Evolutionary conservation across 2,888 invertebrate genomes (phyloP).

Genomic region (Anorthoa munda): DNA sequence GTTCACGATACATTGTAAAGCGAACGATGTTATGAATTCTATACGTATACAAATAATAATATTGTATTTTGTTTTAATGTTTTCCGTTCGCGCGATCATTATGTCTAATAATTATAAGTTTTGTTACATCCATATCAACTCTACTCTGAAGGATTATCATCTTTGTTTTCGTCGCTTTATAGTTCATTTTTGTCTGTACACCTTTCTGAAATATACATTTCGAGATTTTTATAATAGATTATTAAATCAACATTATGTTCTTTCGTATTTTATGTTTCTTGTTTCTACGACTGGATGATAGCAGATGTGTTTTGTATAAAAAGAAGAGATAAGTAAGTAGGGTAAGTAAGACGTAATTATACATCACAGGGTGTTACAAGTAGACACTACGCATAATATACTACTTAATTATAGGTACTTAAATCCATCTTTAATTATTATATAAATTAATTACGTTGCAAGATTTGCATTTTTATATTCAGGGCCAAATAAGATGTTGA

Average conservation of each 20-base stretch:
- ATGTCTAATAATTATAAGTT: slow-evolving; percentile 69
- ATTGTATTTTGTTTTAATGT: slow-evolving; percentile 68
- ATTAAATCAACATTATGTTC: slow-evolving; percentile 65
- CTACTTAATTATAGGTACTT: slow-evolving; percentile 16
- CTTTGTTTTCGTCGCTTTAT: slow-evolving; percentile 18
- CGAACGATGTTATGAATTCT: slow-evolving; percentile 69
- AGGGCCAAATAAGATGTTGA: neutral
- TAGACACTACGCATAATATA: neutral
- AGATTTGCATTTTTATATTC: slow-evolving; percentile 37
- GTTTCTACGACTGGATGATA: slow-evolving; percentile 49
- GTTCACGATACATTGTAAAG: slow-evolving; percentile 74
- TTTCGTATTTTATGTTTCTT: slow-evolving; percentile 49
- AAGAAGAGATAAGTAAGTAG: slow-evolving; percentile 11
- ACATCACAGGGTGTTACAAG: slow-evolving; percentile 15
- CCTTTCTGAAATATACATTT: slow-evolving; percentile 40
- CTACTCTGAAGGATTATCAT: slow-evolving; percentile 15
- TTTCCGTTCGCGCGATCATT: slow-evolving; percentile 62
- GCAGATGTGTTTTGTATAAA: slow-evolving; percentile 48
- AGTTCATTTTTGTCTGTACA: slow-evolving; percentile 21
- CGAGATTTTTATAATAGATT: slow-evolving; percentile 65
- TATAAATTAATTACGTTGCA: slow-evolving; percentile 20
- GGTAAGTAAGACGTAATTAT: slow-evolving; percentile 30
- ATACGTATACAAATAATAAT: slow-evolving; percentile 71
- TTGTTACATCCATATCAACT: slow-evolving; percentile 45
- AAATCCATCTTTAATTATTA: slow-evolving; percentile 17